Conservation (phyloP, 2,797 vertebrate species). For the Gallinago stenura region DNA sequence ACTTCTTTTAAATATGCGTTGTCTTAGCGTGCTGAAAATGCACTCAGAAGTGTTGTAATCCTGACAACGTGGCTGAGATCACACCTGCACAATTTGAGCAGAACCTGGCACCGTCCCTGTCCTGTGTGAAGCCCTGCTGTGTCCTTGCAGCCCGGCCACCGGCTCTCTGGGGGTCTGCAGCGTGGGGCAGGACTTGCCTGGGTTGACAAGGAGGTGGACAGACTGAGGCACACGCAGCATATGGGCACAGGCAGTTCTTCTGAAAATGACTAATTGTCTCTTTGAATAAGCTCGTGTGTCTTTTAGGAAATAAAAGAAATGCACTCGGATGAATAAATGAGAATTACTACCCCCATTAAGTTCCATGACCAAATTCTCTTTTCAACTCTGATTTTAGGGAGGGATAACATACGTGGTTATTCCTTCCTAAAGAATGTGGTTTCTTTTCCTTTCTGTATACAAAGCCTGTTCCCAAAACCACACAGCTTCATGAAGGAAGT, state of each 20-base stretch:
- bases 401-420: neutral
- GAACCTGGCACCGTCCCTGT: neutral
- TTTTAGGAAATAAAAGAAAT: neutral
- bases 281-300: neutral
- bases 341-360: neutral
- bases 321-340: neutral
- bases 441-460: neutral
- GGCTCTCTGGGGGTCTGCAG: neutral
- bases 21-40: neutral
- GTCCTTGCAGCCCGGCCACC: neutral
- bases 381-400: neutral
- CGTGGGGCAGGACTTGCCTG: neutral
- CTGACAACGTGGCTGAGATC: neutral
- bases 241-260: neutral
- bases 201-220: neutral
- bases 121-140: neutral
- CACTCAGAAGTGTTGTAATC: neutral
- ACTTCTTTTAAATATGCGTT: neutral
- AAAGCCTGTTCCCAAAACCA: neutral
- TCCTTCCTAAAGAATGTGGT: neutral
- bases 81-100: neutral
- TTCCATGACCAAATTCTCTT: neutral
- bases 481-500: neutral
- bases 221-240: neutral
- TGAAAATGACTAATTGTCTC: neutral